phyloP scores from a whole-genome alignment of 2,113 vertebrate species.

The Brachyhypopomus gauderio region DNA sequence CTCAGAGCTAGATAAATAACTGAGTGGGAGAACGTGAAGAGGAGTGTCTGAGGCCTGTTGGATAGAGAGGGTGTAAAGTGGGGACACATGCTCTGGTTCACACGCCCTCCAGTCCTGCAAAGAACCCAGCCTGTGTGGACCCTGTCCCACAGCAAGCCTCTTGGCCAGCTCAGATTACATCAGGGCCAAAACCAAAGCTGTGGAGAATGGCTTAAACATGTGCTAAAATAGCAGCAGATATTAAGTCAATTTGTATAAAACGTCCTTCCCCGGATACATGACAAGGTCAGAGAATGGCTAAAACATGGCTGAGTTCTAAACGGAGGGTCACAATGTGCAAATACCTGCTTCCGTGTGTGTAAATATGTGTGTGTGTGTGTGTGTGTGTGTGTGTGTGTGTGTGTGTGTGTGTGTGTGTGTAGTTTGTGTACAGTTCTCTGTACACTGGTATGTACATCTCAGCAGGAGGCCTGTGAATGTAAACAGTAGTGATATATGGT shows the following conservation, averaged over 20 bases:
- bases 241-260: background rate
- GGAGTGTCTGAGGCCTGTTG: background rate
- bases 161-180: conserved; percentile 15
- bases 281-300: conserved; percentile 2
- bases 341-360: too few species aligned
- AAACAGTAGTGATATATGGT: conserved; percentile 58
- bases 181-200: background rate
- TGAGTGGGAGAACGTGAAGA: conserved; percentile 10
- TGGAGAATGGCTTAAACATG: background rate
- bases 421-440: conserved; percentile 5
- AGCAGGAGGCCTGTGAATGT: conserved; percentile 41
- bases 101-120: conserved; percentile 21
- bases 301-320: conserved; percentile 7
- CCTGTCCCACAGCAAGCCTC: conserved; percentile 12
- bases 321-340: background rate
- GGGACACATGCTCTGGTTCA: conserved; percentile 35
- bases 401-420: conserved; percentile 17
- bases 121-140: conserved; percentile 14
- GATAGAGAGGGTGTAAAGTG: conserved; percentile 8
- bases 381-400: conserved; percentile 9
- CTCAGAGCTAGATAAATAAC: conserved; percentile 7
- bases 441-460: conserved; percentile 36
- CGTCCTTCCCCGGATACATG: background rate
- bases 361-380: conserved; percentile 30
- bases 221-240: background rate